Base-by-base conservation (phyloP, 2,888 invertebrate genomes). In the Rhynchonema sp. region DNA sequence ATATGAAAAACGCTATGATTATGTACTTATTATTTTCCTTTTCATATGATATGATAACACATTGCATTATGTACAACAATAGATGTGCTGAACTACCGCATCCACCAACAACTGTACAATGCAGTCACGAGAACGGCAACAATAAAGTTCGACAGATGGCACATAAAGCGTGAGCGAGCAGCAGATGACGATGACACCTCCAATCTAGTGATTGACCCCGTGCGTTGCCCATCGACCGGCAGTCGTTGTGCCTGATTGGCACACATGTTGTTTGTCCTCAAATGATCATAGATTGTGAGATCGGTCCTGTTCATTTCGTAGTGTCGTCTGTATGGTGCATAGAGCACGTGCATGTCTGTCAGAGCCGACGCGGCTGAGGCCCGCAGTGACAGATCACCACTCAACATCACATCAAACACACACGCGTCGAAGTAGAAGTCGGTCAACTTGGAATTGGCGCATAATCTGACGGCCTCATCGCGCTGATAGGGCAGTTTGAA, bases 351-450 rank as follows among this genome's bases (percentile, higher is more conserved):
- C 59, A 65, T 64, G 60, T 68, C 68, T 17, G 60, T 52, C 62
- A 65, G 65, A n/a, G 66, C 65, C 3, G 52, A 55, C 2, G 56
- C 56, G 6, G 66, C 59, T 25, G 66, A 62, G 25, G 61, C 58
- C 20, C 63, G 60, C 1, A 65, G 62, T 49, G 62, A 60, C 27
- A 64, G 62, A 52, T 66, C 64, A 28, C 65, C 66, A 13, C 80
- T 79, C 2, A 77, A 75, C 73, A 80, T 73, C 62, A 80, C 70
- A 69, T 80, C 80, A 68, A 80, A 80, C 59, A 80, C 78, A 69
- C 80, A 80, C 64, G 80, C 78, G 69, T 80, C 80, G 64, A 79
- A 74, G 70, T 79, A 80, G 65, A 77, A 76, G 66, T 78, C 79
- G 30, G 76, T 75, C 30, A 78, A 67, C 61, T 75, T 71, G 27